Conservation (phyloP, 2,797 vertebrate genomes). For the Iguana delicatissima region DNA sequence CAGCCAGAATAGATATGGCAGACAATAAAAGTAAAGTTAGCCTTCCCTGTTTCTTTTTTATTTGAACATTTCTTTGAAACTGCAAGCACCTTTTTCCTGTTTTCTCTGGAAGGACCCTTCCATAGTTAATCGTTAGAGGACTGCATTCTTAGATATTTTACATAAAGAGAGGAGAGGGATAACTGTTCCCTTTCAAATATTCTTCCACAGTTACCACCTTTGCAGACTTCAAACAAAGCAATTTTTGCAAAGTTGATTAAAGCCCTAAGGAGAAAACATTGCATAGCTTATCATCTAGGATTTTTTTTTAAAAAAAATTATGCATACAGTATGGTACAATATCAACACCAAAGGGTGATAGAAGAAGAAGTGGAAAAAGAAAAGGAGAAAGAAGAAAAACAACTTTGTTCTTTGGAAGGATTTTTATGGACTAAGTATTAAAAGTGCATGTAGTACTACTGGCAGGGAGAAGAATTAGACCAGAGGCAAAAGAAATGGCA, state of each 20-base stretch:
- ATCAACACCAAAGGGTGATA: slow-evolving; percentile 1
- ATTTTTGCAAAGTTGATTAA: slow-evolving; percentile 37
- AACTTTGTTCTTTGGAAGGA: slow-evolving; percentile 14
- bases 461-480: neutral
- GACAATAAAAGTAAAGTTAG: neutral
- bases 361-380: no score
- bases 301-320: neutral
- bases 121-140: neutral
- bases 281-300: neutral
- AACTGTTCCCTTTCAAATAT: slow-evolving; percentile 18
- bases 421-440: neutral
- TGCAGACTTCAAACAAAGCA: slow-evolving; percentile 33
- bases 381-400: neutral
- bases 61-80: neutral
- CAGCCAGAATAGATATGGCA: neutral
- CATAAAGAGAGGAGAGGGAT: neutral
- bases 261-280: slow-evolving; percentile 17
- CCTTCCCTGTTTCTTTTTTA: neutral
- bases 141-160: neutral
- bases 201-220: slow-evolving; percentile 2
- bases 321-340: slow-evolving; percentile 1
- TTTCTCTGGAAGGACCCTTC: neutral
- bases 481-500: neutral
- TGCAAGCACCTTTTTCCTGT: neutral
- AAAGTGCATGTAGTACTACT: neutral